These are phyloP conservation scores for Mesaphorura yosii DNA, from an alignment of 1,140 invertebrate species.

Conservation along the genomic window DNA sequence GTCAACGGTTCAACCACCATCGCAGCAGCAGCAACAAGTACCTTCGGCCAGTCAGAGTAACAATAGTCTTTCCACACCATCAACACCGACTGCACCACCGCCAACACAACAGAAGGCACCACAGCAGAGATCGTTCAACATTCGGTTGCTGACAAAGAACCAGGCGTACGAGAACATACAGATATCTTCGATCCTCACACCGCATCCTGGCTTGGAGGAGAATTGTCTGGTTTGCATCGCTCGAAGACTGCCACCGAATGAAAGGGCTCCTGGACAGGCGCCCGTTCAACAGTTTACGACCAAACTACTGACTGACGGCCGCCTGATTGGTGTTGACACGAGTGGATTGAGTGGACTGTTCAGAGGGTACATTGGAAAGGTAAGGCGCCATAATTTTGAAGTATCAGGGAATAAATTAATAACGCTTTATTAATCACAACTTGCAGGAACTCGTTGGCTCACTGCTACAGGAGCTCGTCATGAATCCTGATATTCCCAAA, in stretches of 20 bases:
- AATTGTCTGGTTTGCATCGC: slow-evolving; percentile 66
- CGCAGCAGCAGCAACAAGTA: neutral
- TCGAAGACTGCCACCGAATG: slow-evolving; percentile 65
- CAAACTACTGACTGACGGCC: slow-evolving; percentile 72
- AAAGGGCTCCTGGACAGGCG: slow-evolving; percentile 54
- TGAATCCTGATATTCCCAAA: slow-evolving; percentile 55
- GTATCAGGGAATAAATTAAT: too few species aligned
- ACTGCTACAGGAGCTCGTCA: slow-evolving; percentile 63
- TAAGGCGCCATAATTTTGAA: neutral
- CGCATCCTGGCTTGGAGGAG: slow-evolving; percentile 33
- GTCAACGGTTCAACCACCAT: neutral
- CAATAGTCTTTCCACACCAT: neutral
- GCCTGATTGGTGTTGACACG: slow-evolving; percentile 65
- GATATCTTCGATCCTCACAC: slow-evolving; percentile 37
- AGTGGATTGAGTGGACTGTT: slow-evolving; percentile 43
- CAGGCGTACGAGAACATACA: slow-evolving; percentile 32
- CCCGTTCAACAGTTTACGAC: slow-evolving; percentile 80
- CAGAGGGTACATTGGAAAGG: slow-evolving; percentile 7
- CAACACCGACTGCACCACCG: neutral
- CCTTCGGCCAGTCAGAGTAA: neutral
- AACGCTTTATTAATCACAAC: neutral
- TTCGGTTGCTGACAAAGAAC: slow-evolving; percentile 17
- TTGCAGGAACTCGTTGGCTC: slow-evolving; percentile 51
- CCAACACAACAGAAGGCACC: neutral
- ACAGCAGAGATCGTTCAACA: slow-evolving; percentile 29